These are phyloP conservation scores for Ormyrus thymus DNA, from an alignment of 2,888 invertebrate species.

Conservation along the genomic window DNA sequence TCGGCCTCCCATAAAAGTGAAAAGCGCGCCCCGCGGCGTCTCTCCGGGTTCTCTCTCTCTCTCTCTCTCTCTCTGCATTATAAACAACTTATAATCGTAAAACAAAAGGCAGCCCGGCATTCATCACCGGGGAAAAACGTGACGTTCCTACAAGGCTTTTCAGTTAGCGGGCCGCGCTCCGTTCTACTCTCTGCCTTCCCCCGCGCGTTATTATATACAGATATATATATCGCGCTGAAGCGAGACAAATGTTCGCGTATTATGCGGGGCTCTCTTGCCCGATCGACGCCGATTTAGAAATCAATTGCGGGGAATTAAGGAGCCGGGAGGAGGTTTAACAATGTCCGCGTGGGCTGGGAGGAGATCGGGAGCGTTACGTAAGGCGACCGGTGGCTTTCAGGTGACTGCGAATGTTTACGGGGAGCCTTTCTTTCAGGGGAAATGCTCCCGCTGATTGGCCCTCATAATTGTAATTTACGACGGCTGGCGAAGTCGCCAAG, in stretches of 20 bases:
- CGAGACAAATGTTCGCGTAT: conserved; percentile 40
- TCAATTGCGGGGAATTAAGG: conserved; percentile 32
- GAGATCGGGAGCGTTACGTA: conserved; percentile 24
- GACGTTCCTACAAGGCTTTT: conserved; percentile 39
- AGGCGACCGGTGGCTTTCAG: background rate
- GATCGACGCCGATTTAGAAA: conserved; percentile 38
- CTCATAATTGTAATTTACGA: too few species aligned
- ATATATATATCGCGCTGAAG: too few species aligned
- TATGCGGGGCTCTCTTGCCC: background rate
- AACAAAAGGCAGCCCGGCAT: conserved; percentile 31
- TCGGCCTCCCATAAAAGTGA: conserved; percentile 38
- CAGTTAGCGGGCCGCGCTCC: conserved; percentile 4
- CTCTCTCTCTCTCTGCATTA: conserved; percentile 9
- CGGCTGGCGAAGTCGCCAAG: background rate
- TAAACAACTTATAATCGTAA: conserved; percentile 30
- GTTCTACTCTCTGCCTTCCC: too few species aligned
- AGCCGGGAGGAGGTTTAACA: conserved; percentile 30
- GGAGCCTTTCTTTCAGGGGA: too few species aligned
- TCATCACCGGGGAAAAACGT: conserved; percentile 45
- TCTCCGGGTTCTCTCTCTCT: background rate
- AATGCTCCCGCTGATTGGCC: too few species aligned
- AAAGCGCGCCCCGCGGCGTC: conserved; percentile 21
- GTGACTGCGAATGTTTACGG: too few species aligned
- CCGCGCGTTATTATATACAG: too few species aligned
- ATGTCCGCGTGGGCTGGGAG: background rate